Base-by-base conservation (phyloP, 2,113 vertebrate species). In the Propithecus coquereli region DNA sequence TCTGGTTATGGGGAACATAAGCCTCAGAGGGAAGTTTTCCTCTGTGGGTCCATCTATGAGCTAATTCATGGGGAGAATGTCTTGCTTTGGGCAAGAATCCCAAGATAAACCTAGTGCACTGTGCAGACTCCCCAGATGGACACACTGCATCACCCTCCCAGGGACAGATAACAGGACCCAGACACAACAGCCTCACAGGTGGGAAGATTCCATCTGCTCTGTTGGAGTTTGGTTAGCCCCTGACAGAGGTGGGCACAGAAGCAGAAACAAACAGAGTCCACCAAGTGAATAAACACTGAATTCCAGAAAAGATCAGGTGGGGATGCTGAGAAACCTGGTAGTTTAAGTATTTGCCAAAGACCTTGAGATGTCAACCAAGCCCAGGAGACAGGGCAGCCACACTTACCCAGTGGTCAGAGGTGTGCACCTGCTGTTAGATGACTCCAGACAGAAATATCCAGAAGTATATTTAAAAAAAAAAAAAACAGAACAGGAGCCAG, bases 381-480 rank as follows among this genome's bases (percentile, higher is more conserved):
- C 81, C 82, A 59, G 4, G 0, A 50, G 37, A 22, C 1, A 79
- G 37, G 32, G 27, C 3, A 59, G 45, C 57, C 80, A 3, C 63
- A 40, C 27, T 34, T 32, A 88, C 34, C 23, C 37, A 84, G 52
- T 23, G 32, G 52, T 71, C 37, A 34, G 70, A 54, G 27, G 63
- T 13, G 8, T 37, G 54, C 1, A 34, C 40, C 20, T 54, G 40
- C 10, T 52, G 71, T 68, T 43, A 27, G 47, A 80, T 59, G 65
- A 74, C 14, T 40, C 45, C 73, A 92, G 83, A 68, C 7, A 45
- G 70, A 86, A 34, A 50, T 50, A 90, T 83, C 74, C 47, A 94
- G 61, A 93, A 90, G 37, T 27, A 54, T 25, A 43, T 86, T 61
- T 23, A 68, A 32, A 63, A 45, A 70, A 47, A 30, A 43, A 23